phyloP scores from a whole-genome alignment of 2,113 vertebrate genomes.

The rat (Rattus norvegicus) region DNA sequence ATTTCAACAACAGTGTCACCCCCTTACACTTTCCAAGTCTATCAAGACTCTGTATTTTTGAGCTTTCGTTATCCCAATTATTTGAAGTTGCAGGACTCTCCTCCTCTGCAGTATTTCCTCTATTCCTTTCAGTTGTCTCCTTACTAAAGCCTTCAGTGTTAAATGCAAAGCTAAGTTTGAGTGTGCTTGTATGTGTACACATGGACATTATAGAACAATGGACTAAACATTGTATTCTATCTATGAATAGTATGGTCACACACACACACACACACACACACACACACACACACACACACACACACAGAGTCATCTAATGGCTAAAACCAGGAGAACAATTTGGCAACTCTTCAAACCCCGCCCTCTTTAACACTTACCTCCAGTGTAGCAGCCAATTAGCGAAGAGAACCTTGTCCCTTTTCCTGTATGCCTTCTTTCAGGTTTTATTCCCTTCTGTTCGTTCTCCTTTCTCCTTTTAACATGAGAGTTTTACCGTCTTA shows the following conservation, averaged over 20 bases:
- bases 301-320: constrained; percentile 18
- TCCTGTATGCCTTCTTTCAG: neutral
- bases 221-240: neutral
- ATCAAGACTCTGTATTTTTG: neutral
- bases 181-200: fast-evolving
- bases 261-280: neutral
- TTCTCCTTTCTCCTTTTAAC: neutral
- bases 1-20: constrained; percentile 30
- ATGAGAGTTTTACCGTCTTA: neutral
- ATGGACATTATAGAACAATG: too few species aligned
- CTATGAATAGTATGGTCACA: neutral
- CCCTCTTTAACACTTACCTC: constrained; percentile 59
- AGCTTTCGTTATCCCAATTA: neutral
- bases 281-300: neutral
- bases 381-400: constrained; percentile 55
- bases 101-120: neutral
- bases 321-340: constrained; percentile 38
- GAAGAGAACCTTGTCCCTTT: constrained; percentile 21
- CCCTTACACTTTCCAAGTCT: constrained; percentile 9
- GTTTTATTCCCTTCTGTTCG: constrained; percentile 31
- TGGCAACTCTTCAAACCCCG: constrained; percentile 52
- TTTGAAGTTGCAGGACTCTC: constrained; percentile 11
- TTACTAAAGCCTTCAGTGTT: constrained; percentile 25
- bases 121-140: neutral
- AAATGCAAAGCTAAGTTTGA: neutral